Base-by-base conservation (phyloP, 2,113 vertebrate species). In the Alexandromys fortis region DNA sequence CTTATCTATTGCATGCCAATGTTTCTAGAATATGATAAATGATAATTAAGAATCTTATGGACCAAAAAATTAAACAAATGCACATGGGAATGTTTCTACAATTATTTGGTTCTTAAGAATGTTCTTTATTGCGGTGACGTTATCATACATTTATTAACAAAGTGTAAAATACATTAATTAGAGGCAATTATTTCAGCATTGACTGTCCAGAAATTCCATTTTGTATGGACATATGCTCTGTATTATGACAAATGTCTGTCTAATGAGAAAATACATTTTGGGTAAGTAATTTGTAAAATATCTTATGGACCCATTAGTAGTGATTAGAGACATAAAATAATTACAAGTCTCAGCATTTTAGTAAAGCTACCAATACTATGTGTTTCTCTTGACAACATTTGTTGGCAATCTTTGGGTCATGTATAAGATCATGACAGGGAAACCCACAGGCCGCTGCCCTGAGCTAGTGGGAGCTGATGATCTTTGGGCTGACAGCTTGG, bases 1-100 rank as follows among this genome's bases (percentile, higher is more conserved):
- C 47, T 89, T 65, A 33, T 90, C 17, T 92, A 21, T 79, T 92
- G 35, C 55, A 61, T 76, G 35, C 24, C 94, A 96, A 94, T 85
- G 26, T 68, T 92, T 90, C 45, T 61, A 72, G 30, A 30, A 52
- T 65, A 73, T 90, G 42, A 94, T 90, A 94, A 88, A 90, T 90
- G 49, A 91, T 89, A 91, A 94, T 68, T 91, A 86, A 90, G 16
- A 83, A 78, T 92, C 19, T 76, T 70, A 42, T 86, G 35, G 11
- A 79, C 30, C 55, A 76, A 96, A 96, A 92, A 86, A 86, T 90
- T 92, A 90, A 90, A 49, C 68, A 81, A 92, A 88, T 92, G 35
- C 49, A 47, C 26, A 17, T 90, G 35, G 21, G 5, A 82, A 89
- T 61, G 1, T 86, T 89, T 92, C 17, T 3, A 11, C 26, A 83